Percentiles rank a stretch among this genome's conserved stretches.
phyloP scores from a whole-genome alignment of 2,888 invertebrate species.

The Tetropium fuscum region DNA sequence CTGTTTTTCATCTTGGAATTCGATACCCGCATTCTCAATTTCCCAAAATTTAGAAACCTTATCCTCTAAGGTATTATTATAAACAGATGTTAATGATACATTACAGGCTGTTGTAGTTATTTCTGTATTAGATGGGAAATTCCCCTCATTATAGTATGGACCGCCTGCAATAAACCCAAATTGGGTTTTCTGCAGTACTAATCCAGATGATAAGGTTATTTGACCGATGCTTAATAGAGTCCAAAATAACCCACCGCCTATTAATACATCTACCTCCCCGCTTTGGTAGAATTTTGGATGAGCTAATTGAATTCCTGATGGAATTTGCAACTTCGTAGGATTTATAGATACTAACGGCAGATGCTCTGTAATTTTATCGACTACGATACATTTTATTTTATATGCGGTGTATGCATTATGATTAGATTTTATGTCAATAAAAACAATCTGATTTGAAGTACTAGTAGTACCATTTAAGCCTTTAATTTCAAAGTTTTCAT shows the following conservation, averaged over 20 bases:
- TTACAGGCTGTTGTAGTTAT: too few species aligned
- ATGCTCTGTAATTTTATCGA: slow-evolving; percentile 3
- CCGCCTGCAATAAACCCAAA: background rate
- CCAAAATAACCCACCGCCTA: slow-evolving; percentile 4
- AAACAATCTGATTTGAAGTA: background rate
- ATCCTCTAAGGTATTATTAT: background rate
- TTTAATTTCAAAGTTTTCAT: background rate
- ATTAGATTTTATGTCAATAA: slow-evolving; percentile 2
- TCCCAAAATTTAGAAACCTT: too few species aligned
- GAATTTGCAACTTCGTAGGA: background rate
- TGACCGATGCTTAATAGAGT: background rate
- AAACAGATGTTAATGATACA: background rate
- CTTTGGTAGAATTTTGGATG: slow-evolving; percentile 4
- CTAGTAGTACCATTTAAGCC: background rate
- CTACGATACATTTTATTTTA: slow-evolving; percentile 1
- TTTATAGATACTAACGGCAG: background rate
- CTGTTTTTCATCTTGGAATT: too few species aligned
- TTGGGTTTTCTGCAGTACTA: background rate
- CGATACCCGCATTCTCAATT: too few species aligned
- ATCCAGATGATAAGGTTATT: background rate
- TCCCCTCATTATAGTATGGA: too few species aligned
- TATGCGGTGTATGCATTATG: slow-evolving; percentile 5
- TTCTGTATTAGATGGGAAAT: too few species aligned
- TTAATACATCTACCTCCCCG: slow-evolving; percentile 1
- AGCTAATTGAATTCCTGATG: background rate